Conservation (phyloP, 2,113 vertebrate genomes). For the Perognathus longimembris region DNA sequence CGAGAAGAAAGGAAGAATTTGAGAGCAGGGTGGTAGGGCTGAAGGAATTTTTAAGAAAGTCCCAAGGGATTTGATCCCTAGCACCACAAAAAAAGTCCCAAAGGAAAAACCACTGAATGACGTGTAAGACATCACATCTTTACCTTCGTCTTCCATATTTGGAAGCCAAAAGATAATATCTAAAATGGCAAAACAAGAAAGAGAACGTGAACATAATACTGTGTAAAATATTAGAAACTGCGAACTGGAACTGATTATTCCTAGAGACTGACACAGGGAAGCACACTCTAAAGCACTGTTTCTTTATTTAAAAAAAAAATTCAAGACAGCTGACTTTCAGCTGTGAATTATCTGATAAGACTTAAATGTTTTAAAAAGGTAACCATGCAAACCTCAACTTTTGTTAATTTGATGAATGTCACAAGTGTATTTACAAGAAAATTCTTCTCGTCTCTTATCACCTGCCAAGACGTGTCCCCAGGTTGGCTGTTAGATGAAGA, state of each 20-base stretch:
- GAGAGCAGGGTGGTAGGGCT: background rate
- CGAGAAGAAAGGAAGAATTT: background rate
- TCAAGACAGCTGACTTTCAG: background rate
- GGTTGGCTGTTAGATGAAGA: rapidly evolving
- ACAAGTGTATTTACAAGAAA: conserved; percentile 24
- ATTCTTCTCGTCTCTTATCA: background rate
- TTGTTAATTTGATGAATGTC: background rate
- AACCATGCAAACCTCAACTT: background rate
- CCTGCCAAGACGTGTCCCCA: background rate
- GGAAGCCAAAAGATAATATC: conserved; percentile 62
- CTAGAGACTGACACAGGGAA: background rate
- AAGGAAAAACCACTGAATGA: background rate
- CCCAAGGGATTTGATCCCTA: no score
- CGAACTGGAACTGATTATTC: background rate
- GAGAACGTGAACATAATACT: background rate
- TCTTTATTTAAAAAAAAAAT: background rate
- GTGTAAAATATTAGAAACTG: conserved; percentile 8
- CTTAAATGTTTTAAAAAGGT: background rate
- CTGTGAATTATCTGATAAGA: background rate
- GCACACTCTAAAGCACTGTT: background rate
- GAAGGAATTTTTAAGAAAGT: background rate
- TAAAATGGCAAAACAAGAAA: conserved; percentile 58
- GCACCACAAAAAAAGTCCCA: background rate
- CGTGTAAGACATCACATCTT: background rate
- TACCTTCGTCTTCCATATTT: conserved; percentile 59